Evolutionary conservation across 1,140 invertebrate species (phyloP).

Genomic region (Hermetia illucens): DNA sequence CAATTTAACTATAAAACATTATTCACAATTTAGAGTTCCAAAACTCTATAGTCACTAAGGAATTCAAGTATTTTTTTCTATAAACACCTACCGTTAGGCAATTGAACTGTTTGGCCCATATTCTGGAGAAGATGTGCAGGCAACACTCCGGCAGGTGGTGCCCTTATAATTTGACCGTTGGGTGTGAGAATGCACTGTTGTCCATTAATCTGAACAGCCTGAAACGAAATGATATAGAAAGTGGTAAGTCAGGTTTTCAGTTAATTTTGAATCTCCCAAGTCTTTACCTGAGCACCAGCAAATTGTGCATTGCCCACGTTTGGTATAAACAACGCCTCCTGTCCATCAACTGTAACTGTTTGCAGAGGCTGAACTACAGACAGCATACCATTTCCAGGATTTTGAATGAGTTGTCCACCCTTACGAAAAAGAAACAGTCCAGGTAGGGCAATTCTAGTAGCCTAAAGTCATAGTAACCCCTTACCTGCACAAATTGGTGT

Average conservation of each 20-base stretch:
- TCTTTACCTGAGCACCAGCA: constrained; percentile 14
- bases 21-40: too few relatives aligned
- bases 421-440: not conserved
- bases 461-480: too few relatives aligned
- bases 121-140: constrained; percentile 38
- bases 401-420: constrained; percentile 6
- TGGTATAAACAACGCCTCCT: constrained; percentile 82
- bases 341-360: constrained; percentile 81
- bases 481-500: constrained; percentile 15
- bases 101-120: constrained; percentile 40
- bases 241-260: too few relatives aligned
- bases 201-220: constrained; percentile 22
- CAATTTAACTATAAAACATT: too few relatives aligned
- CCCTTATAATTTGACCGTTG: constrained; percentile 47
- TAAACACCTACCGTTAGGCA: constrained; percentile 31
- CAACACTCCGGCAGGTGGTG: constrained; percentile 22
- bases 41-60: too few relatives aligned
- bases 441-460: too few relatives aligned
- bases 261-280: too few relatives aligned
- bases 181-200: constrained; percentile 38
- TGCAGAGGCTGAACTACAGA: constrained; percentile 48
- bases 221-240: too few relatives aligned
- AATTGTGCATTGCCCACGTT: constrained; percentile 21
- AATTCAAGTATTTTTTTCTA: not conserved
- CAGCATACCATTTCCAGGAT: constrained; percentile 23